Percentiles rank a stretch among this genome's conserved stretches.
phyloP scores from a whole-genome alignment of 2,113 vertebrate genomes.

The Datnioides undecimradiatus region DNA sequence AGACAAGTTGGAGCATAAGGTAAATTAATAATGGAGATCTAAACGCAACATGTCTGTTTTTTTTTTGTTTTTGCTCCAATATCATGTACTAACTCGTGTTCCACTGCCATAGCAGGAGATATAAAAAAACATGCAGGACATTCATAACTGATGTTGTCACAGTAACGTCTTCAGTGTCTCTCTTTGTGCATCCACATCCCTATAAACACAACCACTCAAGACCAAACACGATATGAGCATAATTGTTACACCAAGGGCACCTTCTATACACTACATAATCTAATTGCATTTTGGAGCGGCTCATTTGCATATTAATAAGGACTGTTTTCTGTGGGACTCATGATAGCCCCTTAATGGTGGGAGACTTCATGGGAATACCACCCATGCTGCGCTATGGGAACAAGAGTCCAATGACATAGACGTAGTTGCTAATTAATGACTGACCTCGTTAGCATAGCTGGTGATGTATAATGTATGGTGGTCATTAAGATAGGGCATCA shows the following conservation, averaged over 20 bases:
- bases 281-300: conserved; percentile 46
- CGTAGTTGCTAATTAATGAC: conserved; percentile 54
- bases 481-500: conserved; percentile 30
- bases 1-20: not conserved
- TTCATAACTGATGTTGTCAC: conserved; percentile 3
- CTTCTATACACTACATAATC: conserved; percentile 36
- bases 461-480: conserved; percentile 41
- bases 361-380: conserved; percentile 24
- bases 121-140: not conserved
- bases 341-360: conserved; percentile 22
- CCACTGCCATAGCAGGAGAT: too few relatives aligned
- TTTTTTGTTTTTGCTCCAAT: too few relatives aligned
- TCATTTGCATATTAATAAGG: conserved; percentile 71
- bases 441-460: conserved; percentile 53
- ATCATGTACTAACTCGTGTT: not conserved
- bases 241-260: conserved; percentile 55
- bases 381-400: conserved; percentile 28
- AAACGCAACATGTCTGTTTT: not conserved
- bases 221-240: conserved; percentile 24
- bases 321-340: conserved; percentile 47
- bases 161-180: not conserved
- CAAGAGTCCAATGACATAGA: conserved; percentile 44
- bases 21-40: not conserved
- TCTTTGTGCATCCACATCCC: not conserved
- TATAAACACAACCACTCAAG: not conserved